These are phyloP conservation scores for Gastrophysa polygoni DNA, from an alignment of 2,888 invertebrate genomes.

Conservation along the genomic window DNA sequence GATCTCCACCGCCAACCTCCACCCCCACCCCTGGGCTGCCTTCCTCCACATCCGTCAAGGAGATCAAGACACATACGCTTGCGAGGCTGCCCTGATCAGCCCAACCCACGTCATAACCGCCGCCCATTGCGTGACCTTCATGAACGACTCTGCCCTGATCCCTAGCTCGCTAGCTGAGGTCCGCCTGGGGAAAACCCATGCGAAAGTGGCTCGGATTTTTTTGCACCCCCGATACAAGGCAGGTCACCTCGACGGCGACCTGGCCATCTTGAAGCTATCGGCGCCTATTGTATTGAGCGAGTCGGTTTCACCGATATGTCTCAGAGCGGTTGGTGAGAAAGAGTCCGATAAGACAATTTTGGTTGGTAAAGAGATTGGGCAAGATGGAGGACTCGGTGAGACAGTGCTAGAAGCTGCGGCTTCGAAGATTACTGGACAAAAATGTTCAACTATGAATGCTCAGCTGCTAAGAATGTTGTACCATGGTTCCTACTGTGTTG, in stretches of 20 bases:
- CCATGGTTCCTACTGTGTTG: constrained; percentile 35
- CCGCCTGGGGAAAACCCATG: constrained; percentile 26
- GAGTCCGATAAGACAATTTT: constrained; percentile 21
- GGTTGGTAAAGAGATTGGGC: constrained; percentile 34
- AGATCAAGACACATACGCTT: constrained; percentile 27
- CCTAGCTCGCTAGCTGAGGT: constrained; percentile 24
- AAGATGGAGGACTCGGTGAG: constrained; percentile 17
- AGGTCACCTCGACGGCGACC: constrained; percentile 60
- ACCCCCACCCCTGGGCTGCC: constrained; percentile 37
- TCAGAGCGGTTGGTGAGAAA: constrained; percentile 39
- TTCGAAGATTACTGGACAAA: constrained; percentile 21
- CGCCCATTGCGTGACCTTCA: constrained; percentile 45
- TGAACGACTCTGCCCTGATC: constrained; percentile 26
- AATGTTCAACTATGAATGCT: constrained; percentile 31
- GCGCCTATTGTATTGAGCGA: constrained; percentile 59
- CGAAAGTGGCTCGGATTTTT: background rate
- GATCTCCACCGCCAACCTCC: constrained; percentile 2
- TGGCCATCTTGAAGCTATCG: constrained; percentile 61
- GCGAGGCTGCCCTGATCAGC: constrained; percentile 40
- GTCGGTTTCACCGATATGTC: constrained; percentile 63
- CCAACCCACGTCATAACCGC: constrained; percentile 37
- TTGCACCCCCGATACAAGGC: constrained; percentile 63
- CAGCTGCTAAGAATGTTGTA: constrained; percentile 25
- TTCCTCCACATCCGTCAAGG: constrained; percentile 26
- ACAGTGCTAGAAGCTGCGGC: constrained; percentile 29